These are phyloP conservation scores for Dasysyrphus tricinctus DNA, from an alignment of 2,888 invertebrate genomes.

Conservation along the genomic window DNA sequence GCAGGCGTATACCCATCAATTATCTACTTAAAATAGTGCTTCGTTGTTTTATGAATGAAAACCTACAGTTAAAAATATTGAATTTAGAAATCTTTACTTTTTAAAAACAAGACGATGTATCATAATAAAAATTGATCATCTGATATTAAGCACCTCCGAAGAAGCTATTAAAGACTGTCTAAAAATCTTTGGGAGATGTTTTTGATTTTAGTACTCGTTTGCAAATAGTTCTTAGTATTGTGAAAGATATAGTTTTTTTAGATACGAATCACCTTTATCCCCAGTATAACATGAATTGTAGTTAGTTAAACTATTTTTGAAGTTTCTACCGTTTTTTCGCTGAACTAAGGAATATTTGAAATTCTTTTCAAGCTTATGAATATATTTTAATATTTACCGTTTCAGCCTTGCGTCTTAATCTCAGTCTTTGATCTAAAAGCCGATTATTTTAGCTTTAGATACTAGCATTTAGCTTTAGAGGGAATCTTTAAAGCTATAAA, in stretches of 20 bases:
- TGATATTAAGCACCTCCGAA: neutral
- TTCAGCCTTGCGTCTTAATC: too few species aligned
- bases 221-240: neutral
- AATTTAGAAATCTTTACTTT: neutral
- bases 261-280: neutral
- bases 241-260: neutral
- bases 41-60: neutral
- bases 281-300: neutral
- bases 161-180: neutral
- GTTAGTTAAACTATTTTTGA: neutral
- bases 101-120: neutral
- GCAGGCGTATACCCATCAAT: slow-evolving; percentile 4
- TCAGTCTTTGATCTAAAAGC: too few species aligned
- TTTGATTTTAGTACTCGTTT: neutral
- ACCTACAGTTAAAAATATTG: too few species aligned
- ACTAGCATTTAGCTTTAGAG: too few species aligned
- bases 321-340: too few species aligned
- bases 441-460: too few species aligned
- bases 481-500: too few species aligned
- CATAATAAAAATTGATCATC: neutral
- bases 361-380: too few species aligned
- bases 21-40: neutral
- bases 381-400: too few species aligned
- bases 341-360: too few species aligned
- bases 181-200: neutral